Percentiles rank a stretch among this genome's conserved stretches.
These are phyloP conservation scores for Achatina immaculata DNA, from an alignment of 1,140 invertebrate genomes.

Conservation along the genomic window DNA sequence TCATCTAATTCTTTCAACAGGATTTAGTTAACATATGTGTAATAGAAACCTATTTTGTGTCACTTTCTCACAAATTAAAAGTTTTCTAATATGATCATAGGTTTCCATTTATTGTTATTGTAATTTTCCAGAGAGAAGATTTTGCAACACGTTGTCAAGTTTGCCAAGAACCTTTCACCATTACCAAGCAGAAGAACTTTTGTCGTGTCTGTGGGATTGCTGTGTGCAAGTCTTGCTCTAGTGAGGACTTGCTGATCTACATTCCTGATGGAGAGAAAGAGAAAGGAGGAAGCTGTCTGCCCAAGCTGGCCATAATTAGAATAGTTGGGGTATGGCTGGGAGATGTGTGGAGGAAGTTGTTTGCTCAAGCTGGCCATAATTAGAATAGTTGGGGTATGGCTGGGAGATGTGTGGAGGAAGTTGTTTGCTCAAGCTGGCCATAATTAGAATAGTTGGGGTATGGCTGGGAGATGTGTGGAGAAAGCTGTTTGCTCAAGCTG, in stretches of 20 bases:
- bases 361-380: slow-evolving; percentile 56
- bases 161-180: slow-evolving; percentile 50
- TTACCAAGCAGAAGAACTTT: slow-evolving; percentile 51
- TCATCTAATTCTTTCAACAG: too few species aligned
- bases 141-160: slow-evolving; percentile 49
- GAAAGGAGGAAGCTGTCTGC: slow-evolving; percentile 24
- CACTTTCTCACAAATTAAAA: too few species aligned
- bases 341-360: neutral
- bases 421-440: slow-evolving; percentile 47
- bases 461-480: too few species aligned
- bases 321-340: slow-evolving; percentile 58
- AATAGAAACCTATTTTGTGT: too few species aligned
- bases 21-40: too few species aligned
- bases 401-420: neutral
- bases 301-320: slow-evolving; percentile 57
- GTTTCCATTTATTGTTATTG: neutral
- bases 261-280: slow-evolving; percentile 49
- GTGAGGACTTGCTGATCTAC: slow-evolving; percentile 57
- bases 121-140: slow-evolving; percentile 54
- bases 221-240: slow-evolving; percentile 58
- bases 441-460: slow-evolving; percentile 62
- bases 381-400: slow-evolving; percentile 57
- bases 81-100: too few species aligned
- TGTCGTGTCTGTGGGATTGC: slow-evolving; percentile 60
- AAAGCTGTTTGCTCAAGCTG: too few species aligned